Conservation (phyloP, 2,113 vertebrate genomes). For the Chloroceryle aenea region DNA sequence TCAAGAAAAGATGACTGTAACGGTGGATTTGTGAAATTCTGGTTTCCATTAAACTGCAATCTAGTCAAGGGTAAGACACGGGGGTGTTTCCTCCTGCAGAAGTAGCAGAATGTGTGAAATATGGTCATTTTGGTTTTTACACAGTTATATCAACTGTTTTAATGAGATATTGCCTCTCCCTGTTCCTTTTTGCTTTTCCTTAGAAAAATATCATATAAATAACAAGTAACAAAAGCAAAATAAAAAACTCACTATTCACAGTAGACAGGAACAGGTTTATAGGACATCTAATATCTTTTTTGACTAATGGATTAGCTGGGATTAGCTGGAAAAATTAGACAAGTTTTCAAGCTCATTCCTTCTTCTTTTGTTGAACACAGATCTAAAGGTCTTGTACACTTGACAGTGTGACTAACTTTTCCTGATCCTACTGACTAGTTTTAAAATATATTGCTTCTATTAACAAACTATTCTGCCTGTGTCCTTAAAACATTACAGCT, state of each 20-base stretch:
- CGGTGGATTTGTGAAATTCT: accelerated
- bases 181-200: neutral
- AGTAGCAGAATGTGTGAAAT: neutral
- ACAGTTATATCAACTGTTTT: neutral
- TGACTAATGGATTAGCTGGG: neutral
- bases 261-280: neutral
- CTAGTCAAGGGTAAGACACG: neutral
- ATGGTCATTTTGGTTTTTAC: neutral
- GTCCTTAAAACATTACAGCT: neutral
- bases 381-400: neutral
- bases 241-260: neutral
- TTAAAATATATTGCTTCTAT: neutral
- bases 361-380: neutral
- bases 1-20: accelerated
- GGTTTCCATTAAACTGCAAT: neutral
- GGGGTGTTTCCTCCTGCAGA: neutral
- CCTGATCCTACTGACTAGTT: neutral
- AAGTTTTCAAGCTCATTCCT: neutral
- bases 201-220: neutral
- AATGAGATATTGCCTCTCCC: neutral
- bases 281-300: neutral
- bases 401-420: neutral
- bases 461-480: neutral
- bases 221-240: neutral
- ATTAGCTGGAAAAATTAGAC: neutral